These are phyloP conservation scores for Oxycera nigricornis DNA, from an alignment of 2,888 invertebrate genomes.

Conservation along the genomic window DNA sequence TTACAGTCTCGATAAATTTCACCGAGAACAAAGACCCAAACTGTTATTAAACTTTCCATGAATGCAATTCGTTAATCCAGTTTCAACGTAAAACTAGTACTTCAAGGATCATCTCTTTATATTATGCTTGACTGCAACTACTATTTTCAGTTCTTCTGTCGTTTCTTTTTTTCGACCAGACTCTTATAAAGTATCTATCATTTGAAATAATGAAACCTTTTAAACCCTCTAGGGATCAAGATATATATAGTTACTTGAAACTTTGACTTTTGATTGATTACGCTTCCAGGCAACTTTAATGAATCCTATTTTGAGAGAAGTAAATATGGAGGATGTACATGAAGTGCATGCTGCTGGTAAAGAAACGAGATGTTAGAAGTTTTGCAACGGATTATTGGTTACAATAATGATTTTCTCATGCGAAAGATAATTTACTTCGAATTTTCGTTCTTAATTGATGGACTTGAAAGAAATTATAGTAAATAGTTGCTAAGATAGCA, in stretches of 20 bases:
- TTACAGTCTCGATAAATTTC: not conserved
- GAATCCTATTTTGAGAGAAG: not conserved
- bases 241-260: not conserved
- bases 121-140: not conserved
- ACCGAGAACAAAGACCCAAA: not conserved
- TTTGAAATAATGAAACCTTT: not conserved
- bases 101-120: not conserved
- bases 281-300: not conserved
- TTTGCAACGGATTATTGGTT: too few relatives aligned
- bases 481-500: too few relatives aligned
- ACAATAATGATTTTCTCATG: too few relatives aligned
- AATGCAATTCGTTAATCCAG: slow-evolving; percentile 5
- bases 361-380: too few relatives aligned
- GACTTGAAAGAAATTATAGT: too few relatives aligned
- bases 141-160: not conserved
- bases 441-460: too few relatives aligned
- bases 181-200: not conserved
- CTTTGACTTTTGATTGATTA: slow-evolving; percentile 27
- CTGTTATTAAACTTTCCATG: not conserved
- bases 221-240: not conserved
- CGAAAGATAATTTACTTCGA: too few relatives aligned
- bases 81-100: not conserved
- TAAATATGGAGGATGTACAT: too few relatives aligned
- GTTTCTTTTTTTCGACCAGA: not conserved
- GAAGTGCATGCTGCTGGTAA: too few relatives aligned